These are phyloP conservation scores for Andrena bicolor DNA, from an alignment of 2,888 invertebrate species.

Conservation along the genomic window DNA sequence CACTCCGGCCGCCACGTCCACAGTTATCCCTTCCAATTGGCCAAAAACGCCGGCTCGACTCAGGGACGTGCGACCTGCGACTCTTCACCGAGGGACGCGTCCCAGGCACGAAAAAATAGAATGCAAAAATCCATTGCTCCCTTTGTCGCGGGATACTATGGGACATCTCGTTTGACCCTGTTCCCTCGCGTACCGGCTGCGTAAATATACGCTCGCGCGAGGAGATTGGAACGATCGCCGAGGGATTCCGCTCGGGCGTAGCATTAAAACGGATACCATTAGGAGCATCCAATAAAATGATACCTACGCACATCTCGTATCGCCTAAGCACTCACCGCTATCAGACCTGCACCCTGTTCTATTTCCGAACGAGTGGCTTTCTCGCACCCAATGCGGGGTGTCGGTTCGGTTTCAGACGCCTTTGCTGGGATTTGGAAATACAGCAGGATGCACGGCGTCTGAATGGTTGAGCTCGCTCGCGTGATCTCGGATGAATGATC, in stretches of 20 bases:
- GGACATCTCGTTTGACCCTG: neutral
- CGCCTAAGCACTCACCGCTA: neutral
- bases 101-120: neutral
- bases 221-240: too few species aligned
- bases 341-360: neutral
- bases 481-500: neutral
- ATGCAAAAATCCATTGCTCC: neutral
- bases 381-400: neutral
- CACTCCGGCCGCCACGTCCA: slow-evolving; percentile 33
- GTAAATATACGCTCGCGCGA: too few species aligned
- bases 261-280: too few species aligned
- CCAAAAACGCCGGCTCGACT: slow-evolving; percentile 72
- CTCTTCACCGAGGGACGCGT: neutral
- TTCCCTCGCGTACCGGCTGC: too few species aligned
- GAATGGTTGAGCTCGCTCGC: neutral
- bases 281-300: too few species aligned
- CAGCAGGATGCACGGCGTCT: neutral
- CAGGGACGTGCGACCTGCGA: slow-evolving; percentile 50
- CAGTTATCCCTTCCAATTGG: slow-evolving; percentile 55
- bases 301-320: too few species aligned
- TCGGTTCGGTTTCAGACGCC: neutral
- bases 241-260: too few species aligned
- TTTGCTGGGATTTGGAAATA: neutral
- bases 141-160: slow-evolving; percentile 16
- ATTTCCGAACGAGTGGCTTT: slow-evolving; percentile 1